A percentile compares a stretch with the other conserved stretches of the same genome.
Evolutionary conservation across 2,113 vertebrate species (phyloP).

Genomic region (Onychostoma macrolepis): DNA sequence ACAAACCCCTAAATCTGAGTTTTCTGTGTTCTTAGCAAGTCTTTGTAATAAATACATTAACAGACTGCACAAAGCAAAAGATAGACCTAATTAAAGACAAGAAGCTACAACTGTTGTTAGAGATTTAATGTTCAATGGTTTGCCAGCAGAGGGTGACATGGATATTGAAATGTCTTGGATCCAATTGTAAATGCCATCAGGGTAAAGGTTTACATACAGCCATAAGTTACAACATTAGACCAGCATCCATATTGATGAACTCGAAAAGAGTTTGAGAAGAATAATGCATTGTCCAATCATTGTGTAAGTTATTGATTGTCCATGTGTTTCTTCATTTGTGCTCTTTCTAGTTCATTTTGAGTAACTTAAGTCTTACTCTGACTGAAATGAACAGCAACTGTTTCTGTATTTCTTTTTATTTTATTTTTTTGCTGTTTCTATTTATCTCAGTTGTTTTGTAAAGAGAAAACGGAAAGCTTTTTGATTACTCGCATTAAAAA

Average conservation of each 20-base stretch:
- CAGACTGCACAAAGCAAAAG: neutral
- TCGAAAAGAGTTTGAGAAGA: neutral
- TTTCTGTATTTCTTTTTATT: neutral
- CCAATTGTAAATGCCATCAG: neutral
- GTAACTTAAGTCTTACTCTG: neutral
- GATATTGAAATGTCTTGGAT: neutral
- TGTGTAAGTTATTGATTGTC: neutral
- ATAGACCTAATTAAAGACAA: neutral
- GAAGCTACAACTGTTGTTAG: neutral
- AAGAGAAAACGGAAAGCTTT: slow-evolving; percentile 52
- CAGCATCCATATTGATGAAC: neutral
- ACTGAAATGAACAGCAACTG: neutral
- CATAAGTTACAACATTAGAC: neutral
- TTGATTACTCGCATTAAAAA: slow-evolving; percentile 59
- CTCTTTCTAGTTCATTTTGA: neutral
- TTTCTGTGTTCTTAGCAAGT: neutral
- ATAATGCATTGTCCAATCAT: neutral
- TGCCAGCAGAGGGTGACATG: neutral
- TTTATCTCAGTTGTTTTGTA: slow-evolving; percentile 56
- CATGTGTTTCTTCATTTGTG: neutral
- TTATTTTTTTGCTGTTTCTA: neutral
- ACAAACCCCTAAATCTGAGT: neutral
- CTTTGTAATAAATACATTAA: neutral
- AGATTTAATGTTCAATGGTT: neutral
- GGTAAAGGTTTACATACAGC: neutral